phyloP scores from a whole-genome alignment of 2,113 vertebrate species.

The Aix galericulata region DNA sequence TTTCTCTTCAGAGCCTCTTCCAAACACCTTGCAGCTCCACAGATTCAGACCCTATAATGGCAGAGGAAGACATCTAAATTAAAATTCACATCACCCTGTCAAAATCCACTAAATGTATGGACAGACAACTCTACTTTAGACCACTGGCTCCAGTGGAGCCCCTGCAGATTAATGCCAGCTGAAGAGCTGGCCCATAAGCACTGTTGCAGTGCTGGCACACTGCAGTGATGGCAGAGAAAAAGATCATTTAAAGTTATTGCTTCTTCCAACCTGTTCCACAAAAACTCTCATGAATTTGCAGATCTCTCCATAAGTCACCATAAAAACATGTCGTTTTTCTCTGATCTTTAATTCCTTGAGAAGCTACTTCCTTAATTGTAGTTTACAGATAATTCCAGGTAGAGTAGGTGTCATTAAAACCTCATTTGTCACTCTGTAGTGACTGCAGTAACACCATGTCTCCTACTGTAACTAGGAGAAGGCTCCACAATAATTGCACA shows the following conservation, averaged over 20 bases:
- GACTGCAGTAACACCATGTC: constrained; percentile 17
- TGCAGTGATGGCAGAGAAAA: not conserved
- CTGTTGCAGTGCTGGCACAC: not conserved
- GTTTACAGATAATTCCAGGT: constrained; percentile 69
- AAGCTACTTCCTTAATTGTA: constrained; percentile 62
- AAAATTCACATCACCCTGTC: not conserved
- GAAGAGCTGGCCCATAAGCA: not conserved
- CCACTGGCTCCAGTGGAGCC: rapidly evolving
- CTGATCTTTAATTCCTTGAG: constrained; percentile 63
- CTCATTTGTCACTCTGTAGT: constrained; percentile 53
- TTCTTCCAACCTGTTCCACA: not conserved
- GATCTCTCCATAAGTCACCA: constrained; percentile 35
- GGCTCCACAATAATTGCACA: constrained; percentile 62
- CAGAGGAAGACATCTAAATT: not conserved
- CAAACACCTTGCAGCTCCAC: not conserved
- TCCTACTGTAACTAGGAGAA: constrained; percentile 67
- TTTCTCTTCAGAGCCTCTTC: not conserved
- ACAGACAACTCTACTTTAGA: not conserved
- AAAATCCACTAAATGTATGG: rapidly evolving
- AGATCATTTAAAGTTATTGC: not conserved
- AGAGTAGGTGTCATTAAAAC: constrained; percentile 61
- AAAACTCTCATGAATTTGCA: not conserved
- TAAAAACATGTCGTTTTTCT: constrained; percentile 28
- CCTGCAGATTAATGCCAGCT: not conserved
- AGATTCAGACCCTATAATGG: not conserved